These are phyloP conservation scores for Salminus brasiliensis DNA, from an alignment of 2,113 vertebrate genomes.

Conservation along the genomic window DNA sequence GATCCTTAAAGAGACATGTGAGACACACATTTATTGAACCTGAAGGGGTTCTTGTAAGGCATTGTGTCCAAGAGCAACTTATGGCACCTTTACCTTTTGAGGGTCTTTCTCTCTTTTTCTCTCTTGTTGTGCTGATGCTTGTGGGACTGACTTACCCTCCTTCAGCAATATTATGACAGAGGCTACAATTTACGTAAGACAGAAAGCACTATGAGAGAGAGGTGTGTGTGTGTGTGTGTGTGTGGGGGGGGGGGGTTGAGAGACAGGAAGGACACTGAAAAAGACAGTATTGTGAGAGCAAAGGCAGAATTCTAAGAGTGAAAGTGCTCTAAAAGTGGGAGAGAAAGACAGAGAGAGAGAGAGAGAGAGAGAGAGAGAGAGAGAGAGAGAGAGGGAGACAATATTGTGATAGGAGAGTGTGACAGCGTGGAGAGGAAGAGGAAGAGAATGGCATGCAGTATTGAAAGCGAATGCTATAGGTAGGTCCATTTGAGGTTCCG, in stretches of 20 bases:
- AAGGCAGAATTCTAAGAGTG: neutral
- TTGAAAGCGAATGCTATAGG: neutral
- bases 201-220: conserved; percentile 5
- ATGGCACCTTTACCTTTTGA: neutral
- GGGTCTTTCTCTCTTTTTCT: neutral
- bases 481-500: neutral
- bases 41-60: too few species aligned
- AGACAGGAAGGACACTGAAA: neutral
- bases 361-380: neutral
- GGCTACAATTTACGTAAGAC: conserved; percentile 36
- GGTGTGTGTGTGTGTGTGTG: neutral
- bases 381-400: neutral
- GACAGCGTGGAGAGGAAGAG: neutral
- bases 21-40: too few species aligned
- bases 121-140: conserved; percentile 64
- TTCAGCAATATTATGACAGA: conserved; percentile 31
- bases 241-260: neutral
- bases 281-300: neutral
- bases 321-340: neutral
- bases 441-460: neutral
- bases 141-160: conserved; percentile 37
- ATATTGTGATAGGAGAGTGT: neutral
- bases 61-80: neutral
- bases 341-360: neutral
- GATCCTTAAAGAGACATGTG: too few species aligned